These are phyloP conservation scores for Epistrophella euchroma DNA, from an alignment of 2,888 invertebrate genomes.

Conservation along the genomic window DNA sequence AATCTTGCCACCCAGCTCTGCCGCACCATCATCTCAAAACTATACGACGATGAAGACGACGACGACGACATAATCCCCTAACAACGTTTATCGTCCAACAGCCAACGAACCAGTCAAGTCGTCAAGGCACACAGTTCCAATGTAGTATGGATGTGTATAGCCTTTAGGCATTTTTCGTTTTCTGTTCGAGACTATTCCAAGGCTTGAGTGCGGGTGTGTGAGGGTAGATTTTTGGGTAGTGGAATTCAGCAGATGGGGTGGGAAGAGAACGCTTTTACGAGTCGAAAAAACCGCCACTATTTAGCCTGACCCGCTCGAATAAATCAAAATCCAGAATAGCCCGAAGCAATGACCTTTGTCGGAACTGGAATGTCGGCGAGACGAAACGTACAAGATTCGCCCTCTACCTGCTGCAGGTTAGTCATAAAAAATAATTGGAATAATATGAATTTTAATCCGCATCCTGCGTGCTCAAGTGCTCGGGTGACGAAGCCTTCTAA, in stretches of 20 bases:
- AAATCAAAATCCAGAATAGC: conserved; percentile 71
- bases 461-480: conserved; percentile 69
- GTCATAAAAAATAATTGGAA: conserved; percentile 63
- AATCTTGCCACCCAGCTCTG: background rate
- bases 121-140: conserved; percentile 34
- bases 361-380: conserved; percentile 9
- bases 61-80: conserved; percentile 67
- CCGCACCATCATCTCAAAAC: conserved; percentile 15
- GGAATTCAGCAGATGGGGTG: conserved; percentile 1
- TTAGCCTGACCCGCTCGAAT: conserved; percentile 66
- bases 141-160: conserved; percentile 11
- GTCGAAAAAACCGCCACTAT: conserved; percentile 33
- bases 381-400: background rate
- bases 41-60: background rate
- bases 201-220: conserved; percentile 21
- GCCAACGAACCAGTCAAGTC: conserved; percentile 53
- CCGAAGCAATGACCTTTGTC: conserved; percentile 71
- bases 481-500: conserved; percentile 37
- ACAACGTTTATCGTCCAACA: conserved; percentile 62
- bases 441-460: conserved; percentile 70
- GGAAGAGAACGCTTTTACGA: conserved; percentile 14
- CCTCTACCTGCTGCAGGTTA: conserved; percentile 28
- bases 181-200: conserved; percentile 27
- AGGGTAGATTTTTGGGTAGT: conserved; percentile 20
- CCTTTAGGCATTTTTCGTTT: conserved; percentile 59